Percentiles rank a stretch among this genome's conserved stretches.
Evolutionary conservation across 2,113 vertebrate species (phyloP).

Genomic region (Erythrocebus patas): DNA sequence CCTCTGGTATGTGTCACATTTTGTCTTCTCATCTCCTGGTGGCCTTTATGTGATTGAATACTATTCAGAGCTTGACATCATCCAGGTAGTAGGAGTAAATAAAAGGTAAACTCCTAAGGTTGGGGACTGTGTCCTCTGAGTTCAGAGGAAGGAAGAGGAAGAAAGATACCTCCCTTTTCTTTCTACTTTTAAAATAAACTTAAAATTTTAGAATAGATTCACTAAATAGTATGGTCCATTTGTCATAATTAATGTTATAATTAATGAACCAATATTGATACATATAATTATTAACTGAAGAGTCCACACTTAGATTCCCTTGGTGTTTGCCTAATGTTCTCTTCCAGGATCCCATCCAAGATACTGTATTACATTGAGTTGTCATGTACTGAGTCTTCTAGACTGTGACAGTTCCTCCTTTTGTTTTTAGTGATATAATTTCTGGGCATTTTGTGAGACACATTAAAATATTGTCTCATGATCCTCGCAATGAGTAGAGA

Average conservation of each 20-base stretch:
- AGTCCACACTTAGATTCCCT: neutral
- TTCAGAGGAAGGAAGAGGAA: slow-evolving; percentile 1
- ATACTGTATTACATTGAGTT: neutral
- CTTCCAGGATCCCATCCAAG: neutral
- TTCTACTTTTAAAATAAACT: neutral
- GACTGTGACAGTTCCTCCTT: neutral
- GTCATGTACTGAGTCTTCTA: neutral
- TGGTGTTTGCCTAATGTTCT: neutral
- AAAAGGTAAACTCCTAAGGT: neutral
- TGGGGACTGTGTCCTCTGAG: neutral
- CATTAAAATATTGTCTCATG: neutral
- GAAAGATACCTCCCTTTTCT: neutral
- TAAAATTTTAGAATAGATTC: slow-evolving; percentile 26
- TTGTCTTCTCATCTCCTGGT: neutral
- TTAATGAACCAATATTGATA: neutral
- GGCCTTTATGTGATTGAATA: neutral
- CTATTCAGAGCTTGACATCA: neutral
- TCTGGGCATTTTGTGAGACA: neutral
- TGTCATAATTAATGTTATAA: neutral
- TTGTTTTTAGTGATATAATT: neutral
- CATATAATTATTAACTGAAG: slow-evolving; percentile 13
- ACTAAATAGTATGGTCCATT: neutral
- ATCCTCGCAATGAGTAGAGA: neutral
- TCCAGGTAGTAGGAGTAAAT: neutral
- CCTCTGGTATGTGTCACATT: neutral